Evolutionary conservation across 2,797 vertebrate species (phyloP).

Genomic region (Labeo calbasu): DNA sequence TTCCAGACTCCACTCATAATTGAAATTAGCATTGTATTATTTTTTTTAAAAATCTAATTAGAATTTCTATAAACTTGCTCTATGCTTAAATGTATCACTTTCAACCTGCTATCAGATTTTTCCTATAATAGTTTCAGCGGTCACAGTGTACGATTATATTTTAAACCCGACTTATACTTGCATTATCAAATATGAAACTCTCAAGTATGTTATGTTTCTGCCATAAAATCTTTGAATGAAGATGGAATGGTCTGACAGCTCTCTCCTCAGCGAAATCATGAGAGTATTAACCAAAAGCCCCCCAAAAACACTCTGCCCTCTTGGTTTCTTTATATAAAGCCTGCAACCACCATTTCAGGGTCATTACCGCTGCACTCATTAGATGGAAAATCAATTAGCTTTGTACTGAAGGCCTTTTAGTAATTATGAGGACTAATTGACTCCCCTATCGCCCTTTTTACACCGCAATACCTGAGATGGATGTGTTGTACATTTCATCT

Average conservation of each 20-base stretch:
- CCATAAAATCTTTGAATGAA: slow-evolving; percentile 15
- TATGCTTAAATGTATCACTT: background rate
- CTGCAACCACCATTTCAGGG: slow-evolving; percentile 34
- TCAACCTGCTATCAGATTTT: slow-evolving; percentile 5
- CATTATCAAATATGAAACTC: background rate
- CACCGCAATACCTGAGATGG: slow-evolving; percentile 33
- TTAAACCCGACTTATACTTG: background rate
- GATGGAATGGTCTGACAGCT: slow-evolving; percentile 18
- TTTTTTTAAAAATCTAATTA: slow-evolving; percentile 1
- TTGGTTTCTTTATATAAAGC: slow-evolving; percentile 15
- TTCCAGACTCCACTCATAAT: background rate
- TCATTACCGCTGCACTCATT: slow-evolving; percentile 53
- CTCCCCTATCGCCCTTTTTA: slow-evolving; percentile 17
- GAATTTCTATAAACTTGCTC: background rate
- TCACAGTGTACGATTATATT: background rate
- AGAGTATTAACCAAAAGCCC: background rate
- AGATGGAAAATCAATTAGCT: slow-evolving; percentile 60
- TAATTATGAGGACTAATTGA: slow-evolving; percentile 53
- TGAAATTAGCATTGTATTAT: background rate
- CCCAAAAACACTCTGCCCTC: slow-evolving; percentile 19
- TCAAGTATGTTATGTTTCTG: background rate
- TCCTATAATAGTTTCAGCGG: background rate
- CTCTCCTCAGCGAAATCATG: slow-evolving; percentile 9
- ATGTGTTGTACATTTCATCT: slow-evolving; percentile 27
- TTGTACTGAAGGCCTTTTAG: slow-evolving; percentile 57